A percentile compares a stretch with the other conserved stretches of the same genome.
phyloP scores from a whole-genome alignment of 2,113 vertebrate genomes.

The Lonchura striata region DNA sequence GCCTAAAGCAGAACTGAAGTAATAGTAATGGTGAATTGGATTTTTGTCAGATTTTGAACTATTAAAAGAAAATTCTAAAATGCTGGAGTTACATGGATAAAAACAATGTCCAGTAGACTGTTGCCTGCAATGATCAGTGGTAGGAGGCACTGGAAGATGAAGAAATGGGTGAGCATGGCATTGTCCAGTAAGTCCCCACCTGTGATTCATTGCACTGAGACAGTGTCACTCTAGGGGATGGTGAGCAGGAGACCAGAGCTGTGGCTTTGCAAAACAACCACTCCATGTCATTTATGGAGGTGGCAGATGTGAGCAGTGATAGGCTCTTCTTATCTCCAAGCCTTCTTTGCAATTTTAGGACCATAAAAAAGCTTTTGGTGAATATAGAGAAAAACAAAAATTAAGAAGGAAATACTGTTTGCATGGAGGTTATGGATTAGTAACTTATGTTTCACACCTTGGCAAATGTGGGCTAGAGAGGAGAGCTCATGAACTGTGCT shows the following conservation, averaged over 20 bases:
- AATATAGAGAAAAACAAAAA: neutral
- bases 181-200: neutral
- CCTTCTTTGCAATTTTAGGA: neutral
- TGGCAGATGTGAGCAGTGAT: neutral
- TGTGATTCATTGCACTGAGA: neutral
- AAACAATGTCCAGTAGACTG: neutral
- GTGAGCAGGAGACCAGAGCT: neutral
- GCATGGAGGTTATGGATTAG: neutral
- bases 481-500: neutral
- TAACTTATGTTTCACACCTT: neutral
- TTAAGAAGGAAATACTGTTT: neutral
- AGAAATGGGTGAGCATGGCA: neutral
- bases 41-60: conserved; percentile 31
- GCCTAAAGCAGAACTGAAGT: neutral
- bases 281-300: neutral
- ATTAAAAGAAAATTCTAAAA: neutral
- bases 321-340: neutral
- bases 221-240: neutral
- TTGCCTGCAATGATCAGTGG: neutral
- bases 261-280: neutral
- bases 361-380: neutral
- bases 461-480: neutral
- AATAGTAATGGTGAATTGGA: neutral
- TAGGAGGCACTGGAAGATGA: neutral
- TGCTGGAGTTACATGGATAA: neutral